Evolutionary conservation across 1,140 invertebrate species (phyloP), one percentile per base, ranked within the genome.

Genomic region (Drosophila insularis): DNA sequence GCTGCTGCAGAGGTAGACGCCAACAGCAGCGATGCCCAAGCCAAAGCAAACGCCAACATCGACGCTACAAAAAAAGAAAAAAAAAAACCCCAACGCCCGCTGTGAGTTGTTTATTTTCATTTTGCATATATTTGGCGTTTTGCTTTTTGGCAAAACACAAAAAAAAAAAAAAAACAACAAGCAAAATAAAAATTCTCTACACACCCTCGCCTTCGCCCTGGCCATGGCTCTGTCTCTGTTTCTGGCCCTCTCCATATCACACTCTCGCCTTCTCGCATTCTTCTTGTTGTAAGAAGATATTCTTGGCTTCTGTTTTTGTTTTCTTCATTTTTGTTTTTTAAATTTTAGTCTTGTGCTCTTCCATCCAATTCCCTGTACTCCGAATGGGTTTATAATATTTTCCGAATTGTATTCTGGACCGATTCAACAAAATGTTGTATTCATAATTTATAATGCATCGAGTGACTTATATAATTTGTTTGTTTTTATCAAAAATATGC

Each of bases 91-190:
- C 50, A 17, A 58, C 14, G 55, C 55, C 55, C 31, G 55, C 31
- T 58, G 59, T 63, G 43, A 50, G 43, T 50, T 50, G 37, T 72
- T 74, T 32, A 50, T 66, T 65, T 64, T 71, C 61, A 63, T 75
- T 80, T 81, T 71, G 50, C 53, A 53, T 63, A 61, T 55, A 32
- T 63, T 78, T 64, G 39, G 43, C 54, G 19, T 66, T 63, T 39
- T 21, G 46, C 55, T 63, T 64, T 71, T 54, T 50, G 60, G 72
- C 60, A 67, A 70, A 54, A 58, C 60, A 64, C 59, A 50, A 31
- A 59, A 21, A 21, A 50, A 46, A 10, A 37, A 31, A 31, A 21
- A 8, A 54, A 17, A 35, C 23, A 27, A 27, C 23, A 27, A 27
- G 4, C 27, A 27, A 27, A 27, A 27, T 27, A 27, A 27, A 74